These are phyloP conservation scores for Ametastegia equiseti DNA, from an alignment of 2,888 invertebrate species.

Conservation along the genomic window DNA sequence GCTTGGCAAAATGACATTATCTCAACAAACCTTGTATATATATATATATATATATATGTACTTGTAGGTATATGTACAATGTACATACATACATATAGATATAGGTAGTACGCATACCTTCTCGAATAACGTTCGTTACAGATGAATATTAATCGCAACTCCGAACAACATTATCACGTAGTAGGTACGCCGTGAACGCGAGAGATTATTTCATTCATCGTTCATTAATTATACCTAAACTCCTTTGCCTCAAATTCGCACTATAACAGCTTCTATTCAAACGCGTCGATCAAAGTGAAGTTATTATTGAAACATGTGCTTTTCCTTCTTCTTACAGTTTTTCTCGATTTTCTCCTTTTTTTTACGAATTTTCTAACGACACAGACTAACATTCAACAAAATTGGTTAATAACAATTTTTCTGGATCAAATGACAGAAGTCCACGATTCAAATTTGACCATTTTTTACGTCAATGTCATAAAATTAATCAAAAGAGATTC, in stretches of 20 bases:
- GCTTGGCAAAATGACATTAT: not conserved
- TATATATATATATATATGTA: not conserved
- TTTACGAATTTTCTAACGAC: too few relatives aligned
- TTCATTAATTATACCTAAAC: not conserved
- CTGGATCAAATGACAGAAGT: too few relatives aligned
- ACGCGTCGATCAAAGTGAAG: not conserved
- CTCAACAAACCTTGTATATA: not conserved
- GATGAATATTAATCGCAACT: slow-evolving; percentile 27
- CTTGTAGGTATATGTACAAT: too few relatives aligned
- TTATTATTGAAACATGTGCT: not conserved
- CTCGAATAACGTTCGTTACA: slow-evolving; percentile 4
- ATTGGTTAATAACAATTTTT: too few relatives aligned
- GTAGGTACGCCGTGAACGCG: not conserved
- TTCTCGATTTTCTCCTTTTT: too few relatives aligned
- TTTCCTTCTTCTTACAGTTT: too few relatives aligned
- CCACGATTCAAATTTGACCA: too few relatives aligned
- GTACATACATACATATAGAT: too few relatives aligned
- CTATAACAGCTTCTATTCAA: not conserved
- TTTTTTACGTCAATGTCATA: too few relatives aligned
- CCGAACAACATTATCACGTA: not conserved
- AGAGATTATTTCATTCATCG: not conserved
- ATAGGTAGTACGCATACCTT: too few relatives aligned
- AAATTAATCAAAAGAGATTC: too few relatives aligned
- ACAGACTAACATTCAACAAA: too few relatives aligned
- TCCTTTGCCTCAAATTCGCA: not conserved